phyloP scores from a whole-genome alignment of 2,888 invertebrate species.

The Congeria kusceri region DNA sequence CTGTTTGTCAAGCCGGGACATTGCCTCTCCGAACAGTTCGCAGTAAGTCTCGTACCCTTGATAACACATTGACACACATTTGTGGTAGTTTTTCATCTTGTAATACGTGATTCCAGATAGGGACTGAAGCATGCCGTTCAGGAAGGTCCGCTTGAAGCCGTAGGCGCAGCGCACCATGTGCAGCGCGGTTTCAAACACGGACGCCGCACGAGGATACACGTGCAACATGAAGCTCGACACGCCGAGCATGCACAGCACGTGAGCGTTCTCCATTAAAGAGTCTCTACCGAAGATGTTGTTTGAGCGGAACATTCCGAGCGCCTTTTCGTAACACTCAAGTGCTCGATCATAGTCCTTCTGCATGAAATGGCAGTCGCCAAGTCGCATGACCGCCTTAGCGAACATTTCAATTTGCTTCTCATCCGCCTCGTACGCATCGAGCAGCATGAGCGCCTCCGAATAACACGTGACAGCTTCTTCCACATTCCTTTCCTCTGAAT shows the following conservation, averaged over 20 bases:
- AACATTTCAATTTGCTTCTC: constrained; percentile 75
- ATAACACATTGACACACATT: constrained; percentile 83
- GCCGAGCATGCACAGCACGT: constrained; percentile 84
- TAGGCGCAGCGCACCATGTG: constrained; percentile 82
- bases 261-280: constrained; percentile 81
- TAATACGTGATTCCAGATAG: constrained; percentile 82
- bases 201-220: constrained; percentile 83
- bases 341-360: constrained; percentile 82
- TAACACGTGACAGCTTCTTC: constrained; percentile 83
- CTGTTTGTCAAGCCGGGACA: constrained; percentile 78
- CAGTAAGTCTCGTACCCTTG: constrained; percentile 83
- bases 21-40: constrained; percentile 78
- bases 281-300: constrained; percentile 76
- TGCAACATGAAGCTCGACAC: constrained; percentile 83
- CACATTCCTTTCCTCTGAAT: constrained; percentile 74
- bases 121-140: constrained; percentile 81
- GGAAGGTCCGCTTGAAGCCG: constrained; percentile 75
- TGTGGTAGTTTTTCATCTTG: constrained; percentile 83
- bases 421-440: constrained; percentile 74
- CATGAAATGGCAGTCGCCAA: constrained; percentile 84
- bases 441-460: constrained; percentile 78
- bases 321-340: constrained; percentile 81
- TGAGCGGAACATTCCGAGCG: constrained; percentile 78
- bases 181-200: constrained; percentile 83
- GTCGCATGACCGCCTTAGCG: constrained; percentile 79